Conservation (phyloP, 2,113 vertebrate species). For the Echinops telfairi region DNA sequence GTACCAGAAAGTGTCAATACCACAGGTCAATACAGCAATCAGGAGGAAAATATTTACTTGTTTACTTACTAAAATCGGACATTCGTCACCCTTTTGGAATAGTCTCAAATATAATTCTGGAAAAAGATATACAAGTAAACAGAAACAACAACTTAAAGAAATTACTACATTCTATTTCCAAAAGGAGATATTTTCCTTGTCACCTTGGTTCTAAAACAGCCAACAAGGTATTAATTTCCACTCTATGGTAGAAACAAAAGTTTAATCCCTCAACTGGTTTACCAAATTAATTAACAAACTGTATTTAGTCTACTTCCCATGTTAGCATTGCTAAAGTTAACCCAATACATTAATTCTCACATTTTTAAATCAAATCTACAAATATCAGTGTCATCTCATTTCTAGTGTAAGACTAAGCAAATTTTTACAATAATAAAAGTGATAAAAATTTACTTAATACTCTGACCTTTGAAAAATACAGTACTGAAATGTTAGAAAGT, state of each 20-base stretch:
- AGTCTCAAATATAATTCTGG: slow-evolving; percentile 27
- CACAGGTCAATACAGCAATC: neutral
- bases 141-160: slow-evolving; percentile 29
- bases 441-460: neutral
- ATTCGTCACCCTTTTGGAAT: slow-evolving; percentile 38
- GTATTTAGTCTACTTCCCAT: neutral
- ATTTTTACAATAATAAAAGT: slow-evolving; percentile 26
- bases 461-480: slow-evolving; percentile 43
- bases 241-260: slow-evolving; percentile 5
- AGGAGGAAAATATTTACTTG: slow-evolving; percentile 48
- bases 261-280: slow-evolving; percentile 10
- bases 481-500: slow-evolving; percentile 45
- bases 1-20: neutral
- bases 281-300: slow-evolving; percentile 12
- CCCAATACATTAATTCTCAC: slow-evolving; percentile 12
- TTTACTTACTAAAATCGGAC: slow-evolving; percentile 40
- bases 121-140: slow-evolving; percentile 5
- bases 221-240: neutral
- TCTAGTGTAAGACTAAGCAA: slow-evolving; percentile 26
- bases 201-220: slow-evolving; percentile 22
- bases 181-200: slow-evolving; percentile 45
- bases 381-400: slow-evolving; percentile 23
- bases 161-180: slow-evolving; percentile 36
- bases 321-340: slow-evolving; percentile 12
- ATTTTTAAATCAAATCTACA: slow-evolving; percentile 43